These are phyloP conservation scores for Drosophila neutralis DNA, from an alignment of 2,888 invertebrate genomes.

Conservation along the genomic window DNA sequence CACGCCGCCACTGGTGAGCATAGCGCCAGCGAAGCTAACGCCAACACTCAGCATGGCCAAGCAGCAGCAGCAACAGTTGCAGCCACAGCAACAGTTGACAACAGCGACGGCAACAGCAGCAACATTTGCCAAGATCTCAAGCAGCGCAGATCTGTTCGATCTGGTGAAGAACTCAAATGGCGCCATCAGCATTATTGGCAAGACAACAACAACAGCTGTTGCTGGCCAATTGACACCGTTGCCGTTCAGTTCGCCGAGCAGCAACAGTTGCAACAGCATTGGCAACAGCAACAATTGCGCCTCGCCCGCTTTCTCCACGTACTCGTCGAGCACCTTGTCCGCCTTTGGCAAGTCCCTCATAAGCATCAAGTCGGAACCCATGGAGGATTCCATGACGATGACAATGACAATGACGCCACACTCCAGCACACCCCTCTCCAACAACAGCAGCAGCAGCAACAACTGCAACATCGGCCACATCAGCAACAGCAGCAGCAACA, in stretches of 20 bases:
- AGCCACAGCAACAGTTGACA: slow-evolving; percentile 15
- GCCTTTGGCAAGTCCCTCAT: slow-evolving; percentile 65
- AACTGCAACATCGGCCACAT: slow-evolving; percentile 14
- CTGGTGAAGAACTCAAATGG: slow-evolving; percentile 83
- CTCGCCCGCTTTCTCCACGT: slow-evolving; percentile 58
- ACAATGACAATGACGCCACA: slow-evolving; percentile 12
- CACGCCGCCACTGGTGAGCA: slow-evolving; percentile 81
- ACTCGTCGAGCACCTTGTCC: slow-evolving; percentile 64
- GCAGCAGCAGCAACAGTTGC: slow-evolving; percentile 31
- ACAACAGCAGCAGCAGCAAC: background rate
- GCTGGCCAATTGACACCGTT: slow-evolving; percentile 39
- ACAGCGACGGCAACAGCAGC: slow-evolving; percentile 23
- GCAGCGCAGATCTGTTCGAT: slow-evolving; percentile 81
- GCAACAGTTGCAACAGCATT: slow-evolving; percentile 47
- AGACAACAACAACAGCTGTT: slow-evolving; percentile 8
- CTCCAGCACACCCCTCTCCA: slow-evolving; percentile 28
- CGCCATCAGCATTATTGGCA: slow-evolving; percentile 72
- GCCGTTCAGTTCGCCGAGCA: slow-evolving; percentile 66
- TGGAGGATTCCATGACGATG: slow-evolving; percentile 57
- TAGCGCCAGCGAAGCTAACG: slow-evolving; percentile 68
- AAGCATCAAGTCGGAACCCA: slow-evolving; percentile 73
- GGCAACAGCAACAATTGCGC: slow-evolving; percentile 33
- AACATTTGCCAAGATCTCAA: slow-evolving; percentile 49
- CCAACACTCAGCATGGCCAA: slow-evolving; percentile 62
- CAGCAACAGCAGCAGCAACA: slow-evolving; percentile 23